Conservation (phyloP, 2,113 vertebrate species). For the Tretioscincus oriximinensis region DNA sequence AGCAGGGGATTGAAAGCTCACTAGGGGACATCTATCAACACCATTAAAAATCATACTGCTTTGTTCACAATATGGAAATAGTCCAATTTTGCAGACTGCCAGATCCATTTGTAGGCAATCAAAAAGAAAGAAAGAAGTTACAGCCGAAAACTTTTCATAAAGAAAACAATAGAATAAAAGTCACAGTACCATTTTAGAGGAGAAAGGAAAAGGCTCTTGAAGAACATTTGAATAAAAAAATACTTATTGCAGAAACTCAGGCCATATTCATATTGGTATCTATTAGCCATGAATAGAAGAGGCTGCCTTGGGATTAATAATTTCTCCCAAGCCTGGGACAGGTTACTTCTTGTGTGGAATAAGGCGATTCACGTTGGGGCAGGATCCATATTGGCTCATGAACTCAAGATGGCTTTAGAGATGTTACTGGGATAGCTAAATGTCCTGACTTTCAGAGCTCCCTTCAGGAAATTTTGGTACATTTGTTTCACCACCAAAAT, state of each 20-base stretch:
- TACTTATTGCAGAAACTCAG: background rate
- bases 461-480: no score
- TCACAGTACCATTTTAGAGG: background rate
- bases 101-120: background rate
- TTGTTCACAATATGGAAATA: background rate
- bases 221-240: background rate
- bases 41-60: background rate
- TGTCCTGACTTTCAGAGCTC: no score
- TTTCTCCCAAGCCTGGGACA: no score
- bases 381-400: no score
- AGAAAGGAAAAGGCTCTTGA: background rate
- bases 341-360: no score
- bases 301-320: no score
- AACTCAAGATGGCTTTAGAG: no score
- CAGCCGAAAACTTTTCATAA: background rate
- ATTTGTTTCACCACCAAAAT: no score
- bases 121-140: background rate
- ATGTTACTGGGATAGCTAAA: no score
- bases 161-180: background rate
- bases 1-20: background rate
- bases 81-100: slow-evolving; percentile 6
- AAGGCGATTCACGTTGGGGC: no score
- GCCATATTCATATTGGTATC: no score
- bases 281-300: no score
- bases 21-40: slow-evolving; percentile 1